A percentile compares a stretch with the other conserved stretches of the same genome.
These are phyloP conservation scores for Sipunculus nudus DNA, from an alignment of 2,888 invertebrate species.

Conservation along the genomic window DNA sequence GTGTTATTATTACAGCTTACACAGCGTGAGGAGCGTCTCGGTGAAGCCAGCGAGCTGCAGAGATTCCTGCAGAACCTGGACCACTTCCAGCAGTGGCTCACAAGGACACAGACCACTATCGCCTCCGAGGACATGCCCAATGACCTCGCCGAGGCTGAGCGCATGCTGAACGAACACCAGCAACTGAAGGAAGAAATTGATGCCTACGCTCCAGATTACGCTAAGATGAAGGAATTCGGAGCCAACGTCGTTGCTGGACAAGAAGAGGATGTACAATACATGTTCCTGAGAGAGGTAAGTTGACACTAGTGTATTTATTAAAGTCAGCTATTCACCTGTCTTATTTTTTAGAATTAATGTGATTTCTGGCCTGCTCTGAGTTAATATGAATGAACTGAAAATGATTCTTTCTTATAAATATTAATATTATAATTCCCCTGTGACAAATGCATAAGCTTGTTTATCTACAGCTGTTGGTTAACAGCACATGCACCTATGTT, in stretches of 20 bases:
- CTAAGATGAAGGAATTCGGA: slow-evolving; percentile 99
- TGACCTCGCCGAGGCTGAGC: slow-evolving; percentile 84
- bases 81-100: slow-evolving; percentile 99
- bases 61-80: slow-evolving; percentile 87
- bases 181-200: slow-evolving; percentile 99
- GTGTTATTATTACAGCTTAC: slow-evolving; percentile 81
- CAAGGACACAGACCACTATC: slow-evolving; percentile 95
- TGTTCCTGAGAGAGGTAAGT: slow-evolving; percentile 91
- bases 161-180: slow-evolving; percentile 95
- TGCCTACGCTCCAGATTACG: slow-evolving; percentile 97
- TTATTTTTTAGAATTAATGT: no score
- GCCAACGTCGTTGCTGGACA: slow-evolving; percentile 73
- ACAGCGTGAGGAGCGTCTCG: slow-evolving; percentile 96
- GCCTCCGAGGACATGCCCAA: slow-evolving; percentile 66
- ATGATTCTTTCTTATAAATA: no score
- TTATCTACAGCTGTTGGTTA: no score
- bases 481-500: no score
- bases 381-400: no score
- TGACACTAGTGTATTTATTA: background rate
- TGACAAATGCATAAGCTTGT: no score
- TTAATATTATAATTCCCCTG: no score
- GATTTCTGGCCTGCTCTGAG: no score
- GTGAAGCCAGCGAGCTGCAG: slow-evolving; percentile 98
- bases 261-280: slow-evolving; percentile 95
- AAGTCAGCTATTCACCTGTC: no score